Evolutionary conservation across 2,888 invertebrate genomes (phyloP).

Genomic region (Drosophila phalerata): DNA sequence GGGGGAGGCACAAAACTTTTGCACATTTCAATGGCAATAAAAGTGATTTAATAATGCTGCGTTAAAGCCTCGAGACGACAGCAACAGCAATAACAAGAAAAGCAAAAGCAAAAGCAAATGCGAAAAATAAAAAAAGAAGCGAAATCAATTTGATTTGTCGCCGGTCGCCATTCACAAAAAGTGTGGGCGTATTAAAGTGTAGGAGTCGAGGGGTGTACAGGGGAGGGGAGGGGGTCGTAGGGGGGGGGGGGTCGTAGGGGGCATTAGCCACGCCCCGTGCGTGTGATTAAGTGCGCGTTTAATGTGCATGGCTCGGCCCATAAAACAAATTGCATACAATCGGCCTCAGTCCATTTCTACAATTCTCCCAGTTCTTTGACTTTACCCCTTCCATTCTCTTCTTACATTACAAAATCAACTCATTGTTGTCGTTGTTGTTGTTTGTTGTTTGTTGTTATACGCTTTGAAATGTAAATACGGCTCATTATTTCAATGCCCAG

Average conservation of each 20-base stretch:
- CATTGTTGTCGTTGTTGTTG: conserved; percentile 34
- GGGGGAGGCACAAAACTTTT: conserved; percentile 57
- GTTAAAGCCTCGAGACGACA: conserved; percentile 55
- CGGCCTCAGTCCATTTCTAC: conserved; percentile 42
- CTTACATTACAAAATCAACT: conserved; percentile 9
- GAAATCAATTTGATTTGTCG: conserved; percentile 80
- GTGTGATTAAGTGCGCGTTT: conserved; percentile 79
- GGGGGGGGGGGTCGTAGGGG: conserved; percentile 5
- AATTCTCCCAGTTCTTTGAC: conserved; percentile 10
- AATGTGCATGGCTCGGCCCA: conserved; percentile 73
- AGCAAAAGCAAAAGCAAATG: conserved; percentile 28
- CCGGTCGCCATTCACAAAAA: conserved; percentile 24
- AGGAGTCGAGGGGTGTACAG: rapidly evolving
- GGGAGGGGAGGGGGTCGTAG: too few species aligned
- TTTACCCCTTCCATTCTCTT: conserved; percentile 3
- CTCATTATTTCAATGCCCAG: conserved; percentile 76
- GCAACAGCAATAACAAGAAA: conserved; percentile 32
- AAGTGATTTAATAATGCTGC: conserved; percentile 78
- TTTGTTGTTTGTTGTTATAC: conserved; percentile 25
- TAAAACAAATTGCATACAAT: conserved; percentile 80
- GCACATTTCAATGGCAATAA: conserved; percentile 79
- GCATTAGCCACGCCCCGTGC: conserved; percentile 60
- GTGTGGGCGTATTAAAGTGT: not conserved
- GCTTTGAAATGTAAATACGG: conserved; percentile 79
- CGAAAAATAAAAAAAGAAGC: conserved; percentile 22